Conservation (phyloP, 2,113 vertebrate genomes). For the Epinephelus moara region DNA sequence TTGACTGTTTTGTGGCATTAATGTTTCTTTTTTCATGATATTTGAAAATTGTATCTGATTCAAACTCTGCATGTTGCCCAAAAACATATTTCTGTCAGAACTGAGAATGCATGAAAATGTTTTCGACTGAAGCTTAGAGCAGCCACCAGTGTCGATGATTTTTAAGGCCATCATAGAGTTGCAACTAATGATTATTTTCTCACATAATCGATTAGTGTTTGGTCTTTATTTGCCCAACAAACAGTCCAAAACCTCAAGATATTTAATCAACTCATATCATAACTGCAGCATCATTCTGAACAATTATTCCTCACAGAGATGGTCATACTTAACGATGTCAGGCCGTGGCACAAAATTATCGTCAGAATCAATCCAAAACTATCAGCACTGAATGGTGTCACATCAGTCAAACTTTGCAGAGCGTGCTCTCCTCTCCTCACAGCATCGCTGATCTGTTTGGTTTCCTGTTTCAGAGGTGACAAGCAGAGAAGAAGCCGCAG, state of each 20-base stretch:
- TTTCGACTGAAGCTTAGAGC: background rate
- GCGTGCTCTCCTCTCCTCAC: background rate
- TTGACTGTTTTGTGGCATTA: background rate
- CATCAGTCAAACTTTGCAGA: background rate
- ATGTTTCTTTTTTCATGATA: background rate
- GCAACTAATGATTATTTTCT: background rate
- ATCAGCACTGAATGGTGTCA: too few relatives aligned
- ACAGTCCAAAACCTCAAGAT: background rate
- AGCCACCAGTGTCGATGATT: background rate
- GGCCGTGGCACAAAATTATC: too few relatives aligned
- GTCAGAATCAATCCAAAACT: too few relatives aligned
- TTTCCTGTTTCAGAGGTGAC: conserved; percentile 70
- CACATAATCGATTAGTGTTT: too few relatives aligned
- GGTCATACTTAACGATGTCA: too few relatives aligned
- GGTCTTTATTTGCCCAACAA: background rate
- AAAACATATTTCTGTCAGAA: background rate
- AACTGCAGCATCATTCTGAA: too few relatives aligned
- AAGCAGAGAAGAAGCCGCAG: conserved; percentile 57
- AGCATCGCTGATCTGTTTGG: too few relatives aligned
- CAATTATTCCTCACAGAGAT: too few relatives aligned
- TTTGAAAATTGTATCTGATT: background rate
- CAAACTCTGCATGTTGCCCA: background rate
- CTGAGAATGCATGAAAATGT: background rate
- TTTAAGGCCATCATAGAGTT: background rate
- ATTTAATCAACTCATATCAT: background rate